Percentiles rank a stretch among this genome's conserved stretches.
phyloP scores from a whole-genome alignment of 2,888 invertebrate genomes.

The Xestobium rufovillosum region DNA sequence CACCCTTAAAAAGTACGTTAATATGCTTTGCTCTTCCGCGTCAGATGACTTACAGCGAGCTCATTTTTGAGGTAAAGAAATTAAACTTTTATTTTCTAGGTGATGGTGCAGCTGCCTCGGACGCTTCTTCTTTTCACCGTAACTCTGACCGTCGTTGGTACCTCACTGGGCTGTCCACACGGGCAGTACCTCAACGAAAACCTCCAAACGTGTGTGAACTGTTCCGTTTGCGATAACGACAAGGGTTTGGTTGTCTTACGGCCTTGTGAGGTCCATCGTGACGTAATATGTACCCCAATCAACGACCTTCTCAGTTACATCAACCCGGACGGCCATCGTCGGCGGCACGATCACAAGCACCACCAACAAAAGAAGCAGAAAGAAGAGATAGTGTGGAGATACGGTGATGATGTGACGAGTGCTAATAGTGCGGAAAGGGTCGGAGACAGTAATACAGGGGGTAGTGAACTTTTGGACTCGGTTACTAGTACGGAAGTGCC shows the following conservation, averaged over 20 bases:
- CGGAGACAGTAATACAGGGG: slow-evolving; percentile 26
- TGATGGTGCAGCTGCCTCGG: slow-evolving; percentile 37
- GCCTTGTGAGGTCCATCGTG: slow-evolving; percentile 68
- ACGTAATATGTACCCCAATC: slow-evolving; percentile 63
- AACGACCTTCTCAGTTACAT: slow-evolving; percentile 45
- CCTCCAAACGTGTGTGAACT: slow-evolving; percentile 58
- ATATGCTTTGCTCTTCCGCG: no score
- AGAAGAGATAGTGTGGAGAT: slow-evolving; percentile 21
- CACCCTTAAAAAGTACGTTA: no score
- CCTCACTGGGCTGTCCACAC: slow-evolving; percentile 36
- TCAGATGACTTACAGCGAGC: slow-evolving; percentile 6
- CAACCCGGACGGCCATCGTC: slow-evolving; percentile 19
- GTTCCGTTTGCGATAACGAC: slow-evolving; percentile 56
- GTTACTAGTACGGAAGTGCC: slow-evolving; percentile 39
- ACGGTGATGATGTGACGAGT: slow-evolving; percentile 22
- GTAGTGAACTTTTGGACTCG: slow-evolving; percentile 35
- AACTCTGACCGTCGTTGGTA: slow-evolving; percentile 26
- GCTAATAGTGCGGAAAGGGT: no score
- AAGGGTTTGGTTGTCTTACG: slow-evolving; percentile 54
- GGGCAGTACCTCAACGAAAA: slow-evolving; percentile 66
- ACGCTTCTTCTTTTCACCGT: no score
- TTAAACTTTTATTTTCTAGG: slow-evolving; percentile 32
- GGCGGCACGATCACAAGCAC: slow-evolving; percentile 25
- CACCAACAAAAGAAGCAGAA: slow-evolving; percentile 12
- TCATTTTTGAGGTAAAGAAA: not conserved